Percentiles rank a stretch among this genome's conserved stretches.
Evolutionary conservation across 1,140 invertebrate genomes (phyloP).

Genomic region (Acromyrmex heyeri): DNA sequence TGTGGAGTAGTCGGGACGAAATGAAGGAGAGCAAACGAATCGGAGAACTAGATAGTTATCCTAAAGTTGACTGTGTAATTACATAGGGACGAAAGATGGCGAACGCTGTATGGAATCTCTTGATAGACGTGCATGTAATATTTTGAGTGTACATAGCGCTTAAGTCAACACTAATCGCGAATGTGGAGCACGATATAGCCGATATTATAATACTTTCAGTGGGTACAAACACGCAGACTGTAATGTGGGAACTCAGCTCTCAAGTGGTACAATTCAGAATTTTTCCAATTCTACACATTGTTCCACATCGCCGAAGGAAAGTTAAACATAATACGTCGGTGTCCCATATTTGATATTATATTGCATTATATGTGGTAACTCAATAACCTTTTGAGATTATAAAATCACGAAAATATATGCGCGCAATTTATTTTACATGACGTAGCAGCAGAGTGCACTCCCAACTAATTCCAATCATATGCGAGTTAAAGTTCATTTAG

Average conservation of each 20-base stretch:
- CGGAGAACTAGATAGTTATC: neutral
- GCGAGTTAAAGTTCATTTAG: slow-evolving; percentile 9
- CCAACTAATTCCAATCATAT: slow-evolving; percentile 18
- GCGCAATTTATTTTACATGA: neutral
- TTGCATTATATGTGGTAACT: neutral
- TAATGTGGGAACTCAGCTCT: neutral
- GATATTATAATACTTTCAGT: slow-evolving; percentile 52
- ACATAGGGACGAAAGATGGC: slow-evolving; percentile 17
- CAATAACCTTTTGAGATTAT: neutral
- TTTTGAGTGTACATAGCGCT: slow-evolving; percentile 55
- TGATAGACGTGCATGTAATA: slow-evolving; percentile 46
- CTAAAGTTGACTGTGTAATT: slow-evolving; percentile 38
- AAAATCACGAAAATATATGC: neutral
- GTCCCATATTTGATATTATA: neutral
- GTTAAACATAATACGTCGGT: neutral
- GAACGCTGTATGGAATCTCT: slow-evolving; percentile 16
- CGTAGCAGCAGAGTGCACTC: neutral
- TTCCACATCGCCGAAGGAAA: neutral
- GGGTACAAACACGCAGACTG: neutral
- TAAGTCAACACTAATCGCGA: slow-evolving; percentile 48
- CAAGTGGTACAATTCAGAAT: slow-evolving; percentile 4
- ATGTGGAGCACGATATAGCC: neutral
- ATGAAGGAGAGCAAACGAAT: slow-evolving; percentile 43
- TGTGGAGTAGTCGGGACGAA: neutral
- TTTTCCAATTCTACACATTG: slow-evolving; percentile 32